Conservation (phyloP, 2,888 invertebrate genomes). For the Ectemnius cavifrons region DNA sequence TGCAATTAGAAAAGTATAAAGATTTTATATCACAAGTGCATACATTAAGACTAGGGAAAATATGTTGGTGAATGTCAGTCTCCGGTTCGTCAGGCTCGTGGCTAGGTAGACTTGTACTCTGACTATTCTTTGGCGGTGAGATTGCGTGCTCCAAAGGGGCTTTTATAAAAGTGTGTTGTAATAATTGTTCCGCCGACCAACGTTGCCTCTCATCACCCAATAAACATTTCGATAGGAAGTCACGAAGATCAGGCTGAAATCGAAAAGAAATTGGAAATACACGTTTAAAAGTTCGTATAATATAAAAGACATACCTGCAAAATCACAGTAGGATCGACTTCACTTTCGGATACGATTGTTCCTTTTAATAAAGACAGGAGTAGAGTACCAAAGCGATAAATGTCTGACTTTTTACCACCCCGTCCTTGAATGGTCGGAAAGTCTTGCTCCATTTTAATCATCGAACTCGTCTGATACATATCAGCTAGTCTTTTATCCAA, state of each 20-base stretch:
- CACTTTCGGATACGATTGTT: constrained; percentile 77
- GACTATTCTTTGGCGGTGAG: constrained; percentile 75
- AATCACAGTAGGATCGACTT: constrained; percentile 81
- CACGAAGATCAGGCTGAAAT: constrained; percentile 82
- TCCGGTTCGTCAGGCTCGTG: constrained; percentile 71
- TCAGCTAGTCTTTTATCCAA: constrained; percentile 85
- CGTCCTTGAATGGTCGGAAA: constrained; percentile 75
- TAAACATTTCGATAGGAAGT: constrained; percentile 87
- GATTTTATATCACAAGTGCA: background rate
- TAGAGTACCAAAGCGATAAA: constrained; percentile 86
- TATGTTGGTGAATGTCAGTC: constrained; percentile 65
- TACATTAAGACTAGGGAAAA: constrained; percentile 62
- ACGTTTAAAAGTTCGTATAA: background rate
- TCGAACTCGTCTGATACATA: constrained; percentile 74
- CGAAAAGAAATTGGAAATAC: background rate
- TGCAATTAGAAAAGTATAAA: background rate
- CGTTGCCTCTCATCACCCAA: constrained; percentile 85
- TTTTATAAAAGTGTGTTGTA: constrained; percentile 87
- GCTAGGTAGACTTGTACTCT: constrained; percentile 62
- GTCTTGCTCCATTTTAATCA: constrained; percentile 73
- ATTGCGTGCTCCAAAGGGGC: constrained; percentile 78
- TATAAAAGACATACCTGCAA: constrained; percentile 71
- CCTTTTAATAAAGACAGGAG: constrained; percentile 84
- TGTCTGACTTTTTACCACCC: constrained; percentile 85
- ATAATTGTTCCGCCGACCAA: constrained; percentile 87